These are phyloP conservation scores for Pantherophis alleghaniensis DNA, from an alignment of 2,797 vertebrate genomes.

Conservation along the genomic window DNA sequence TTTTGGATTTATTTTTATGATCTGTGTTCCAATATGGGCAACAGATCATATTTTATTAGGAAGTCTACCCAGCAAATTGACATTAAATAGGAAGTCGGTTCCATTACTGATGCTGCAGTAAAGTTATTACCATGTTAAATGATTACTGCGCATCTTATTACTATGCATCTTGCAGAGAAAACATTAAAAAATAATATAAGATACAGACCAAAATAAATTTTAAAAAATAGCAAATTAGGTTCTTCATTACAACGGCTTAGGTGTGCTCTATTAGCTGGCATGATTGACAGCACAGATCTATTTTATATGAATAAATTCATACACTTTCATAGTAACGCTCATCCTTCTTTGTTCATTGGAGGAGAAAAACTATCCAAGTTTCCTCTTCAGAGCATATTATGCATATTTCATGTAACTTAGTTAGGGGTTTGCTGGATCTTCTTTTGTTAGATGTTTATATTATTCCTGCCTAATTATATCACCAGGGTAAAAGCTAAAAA, in stretches of 20 bases:
- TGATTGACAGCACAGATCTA: background rate
- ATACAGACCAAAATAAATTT: background rate
- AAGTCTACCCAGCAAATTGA: background rate
- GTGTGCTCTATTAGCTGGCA: background rate
- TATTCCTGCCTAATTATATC: background rate
- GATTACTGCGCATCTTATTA: background rate
- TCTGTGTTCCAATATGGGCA: too few species aligned
- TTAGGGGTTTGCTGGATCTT: background rate
- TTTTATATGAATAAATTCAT: background rate
- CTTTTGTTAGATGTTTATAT: background rate
- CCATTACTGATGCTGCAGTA: background rate
- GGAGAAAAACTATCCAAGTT: background rate
- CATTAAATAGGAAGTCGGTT: background rate
- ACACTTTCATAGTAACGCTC: background rate
- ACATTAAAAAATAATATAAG: background rate
- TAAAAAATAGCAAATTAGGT: background rate
- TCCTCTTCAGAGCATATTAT: background rate
- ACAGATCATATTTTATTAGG: background rate
- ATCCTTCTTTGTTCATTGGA: too few species aligned
- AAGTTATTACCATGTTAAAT: background rate
- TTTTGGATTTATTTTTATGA: background rate
- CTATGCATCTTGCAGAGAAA: background rate
- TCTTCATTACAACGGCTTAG: background rate
- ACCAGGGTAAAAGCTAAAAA: background rate
- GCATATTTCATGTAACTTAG: background rate